Conservation (phyloP, 2,113 vertebrate species). For the Cervus canadensis region DNA sequence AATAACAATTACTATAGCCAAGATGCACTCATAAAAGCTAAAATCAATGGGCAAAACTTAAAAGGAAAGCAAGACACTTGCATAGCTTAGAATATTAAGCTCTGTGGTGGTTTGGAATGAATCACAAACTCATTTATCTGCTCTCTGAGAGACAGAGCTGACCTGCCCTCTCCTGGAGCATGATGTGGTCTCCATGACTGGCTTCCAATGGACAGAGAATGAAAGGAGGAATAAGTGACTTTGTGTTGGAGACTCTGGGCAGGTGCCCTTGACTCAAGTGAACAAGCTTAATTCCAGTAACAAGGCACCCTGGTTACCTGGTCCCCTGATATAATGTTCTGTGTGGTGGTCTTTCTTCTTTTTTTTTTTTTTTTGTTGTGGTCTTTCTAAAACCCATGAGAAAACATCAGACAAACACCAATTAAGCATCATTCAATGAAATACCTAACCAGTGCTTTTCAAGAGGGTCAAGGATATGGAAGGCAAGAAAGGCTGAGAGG, state of each 20-base stretch:
- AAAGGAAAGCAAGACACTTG: neutral
- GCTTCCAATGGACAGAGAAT: neutral
- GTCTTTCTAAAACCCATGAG: neutral
- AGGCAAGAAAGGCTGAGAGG: too few species aligned
- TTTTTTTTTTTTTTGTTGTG: too few species aligned
- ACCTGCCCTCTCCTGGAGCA: neutral
- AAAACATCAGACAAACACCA: neutral
- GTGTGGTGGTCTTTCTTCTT: neutral
- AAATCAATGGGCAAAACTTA: neutral
- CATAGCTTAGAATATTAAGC: too few species aligned
- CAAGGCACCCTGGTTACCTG: neutral
- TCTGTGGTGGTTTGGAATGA: neutral
- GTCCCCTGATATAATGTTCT: fast-evolving
- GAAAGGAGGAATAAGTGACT: neutral
- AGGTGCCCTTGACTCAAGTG: neutral
- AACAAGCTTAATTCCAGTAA: neutral
- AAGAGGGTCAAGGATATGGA: neutral
- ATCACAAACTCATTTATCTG: neutral
- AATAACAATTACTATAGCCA: fast-evolving
- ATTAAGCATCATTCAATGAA: neutral
- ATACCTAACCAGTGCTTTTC: neutral
- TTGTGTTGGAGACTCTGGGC: neutral
- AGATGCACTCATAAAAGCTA: neutral
- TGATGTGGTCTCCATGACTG: neutral
- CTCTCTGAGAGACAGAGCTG: neutral